Conservation (phyloP, 2,888 invertebrate species). For the Deladenus siricidicola region DNA sequence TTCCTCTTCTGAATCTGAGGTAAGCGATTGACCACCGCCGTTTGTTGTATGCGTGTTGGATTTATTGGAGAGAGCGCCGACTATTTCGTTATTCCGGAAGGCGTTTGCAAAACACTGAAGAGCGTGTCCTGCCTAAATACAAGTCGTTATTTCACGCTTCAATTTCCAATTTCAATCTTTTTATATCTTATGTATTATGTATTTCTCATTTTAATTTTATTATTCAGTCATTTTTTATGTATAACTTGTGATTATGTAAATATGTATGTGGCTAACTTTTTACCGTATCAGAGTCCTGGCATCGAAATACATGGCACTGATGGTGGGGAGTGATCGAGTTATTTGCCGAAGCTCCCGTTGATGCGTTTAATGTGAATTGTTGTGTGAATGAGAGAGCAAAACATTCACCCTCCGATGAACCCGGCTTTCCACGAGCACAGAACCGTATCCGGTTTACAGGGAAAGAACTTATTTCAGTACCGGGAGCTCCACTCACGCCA, state of each 20-base stretch:
- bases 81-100: constrained; percentile 65
- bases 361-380: neutral
- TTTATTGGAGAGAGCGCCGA: too few relatives aligned
- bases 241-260: too few relatives aligned
- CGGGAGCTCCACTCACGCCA: constrained; percentile 68
- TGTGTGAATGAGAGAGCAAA: constrained; percentile 91
- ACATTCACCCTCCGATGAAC: constrained; percentile 73
- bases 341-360: neutral
- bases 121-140: constrained; percentile 58
- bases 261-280: too few relatives aligned
- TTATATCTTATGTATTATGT: neutral
- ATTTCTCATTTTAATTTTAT: neutral
- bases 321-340: constrained; percentile 63
- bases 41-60: too few relatives aligned
- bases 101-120: constrained; percentile 80
- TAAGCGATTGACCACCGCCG: too few relatives aligned
- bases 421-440: constrained; percentile 80
- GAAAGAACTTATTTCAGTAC: constrained; percentile 75
- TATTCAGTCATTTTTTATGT: too few relatives aligned
- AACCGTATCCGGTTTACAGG: constrained; percentile 61
- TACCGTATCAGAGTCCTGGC: constrained; percentile 39
- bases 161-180: too few relatives aligned
- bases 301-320: constrained; percentile 93
- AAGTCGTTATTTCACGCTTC: neutral
- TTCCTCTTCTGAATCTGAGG: constrained; percentile 56